These are phyloP conservation scores for Cybosia mesomella DNA, from an alignment of 2,888 invertebrate genomes.

Conservation along the genomic window DNA sequence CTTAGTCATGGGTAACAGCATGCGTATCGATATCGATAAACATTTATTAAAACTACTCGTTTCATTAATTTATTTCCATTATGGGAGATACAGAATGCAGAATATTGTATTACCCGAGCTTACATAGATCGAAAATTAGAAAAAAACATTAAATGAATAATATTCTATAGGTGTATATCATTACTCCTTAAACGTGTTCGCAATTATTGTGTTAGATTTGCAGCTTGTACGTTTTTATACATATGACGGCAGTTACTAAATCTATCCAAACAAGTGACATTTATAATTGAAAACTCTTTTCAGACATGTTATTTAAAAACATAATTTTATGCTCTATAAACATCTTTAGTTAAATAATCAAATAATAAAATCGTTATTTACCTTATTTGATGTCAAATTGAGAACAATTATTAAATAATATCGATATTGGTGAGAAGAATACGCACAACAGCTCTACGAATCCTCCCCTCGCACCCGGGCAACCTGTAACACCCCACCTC, in stretches of 20 bases:
- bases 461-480: slow-evolving; percentile 71
- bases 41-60: slow-evolving; percentile 15
- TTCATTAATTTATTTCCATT: neutral
- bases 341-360: neutral
- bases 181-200: neutral
- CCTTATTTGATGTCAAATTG: neutral
- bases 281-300: neutral
- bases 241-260: neutral
- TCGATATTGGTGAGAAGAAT: slow-evolving; percentile 51
- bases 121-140: neutral
- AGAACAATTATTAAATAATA: neutral
- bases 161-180: neutral
- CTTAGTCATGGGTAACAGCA: slow-evolving; percentile 59
- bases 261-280: neutral
- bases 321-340: neutral
- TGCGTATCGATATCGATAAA: slow-evolving; percentile 57
- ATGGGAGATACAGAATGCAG: neutral
- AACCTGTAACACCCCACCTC: slow-evolving; percentile 80
- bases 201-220: neutral
- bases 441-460: slow-evolving; percentile 59
- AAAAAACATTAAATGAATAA: neutral
- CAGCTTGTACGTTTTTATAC: neutral
- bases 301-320: neutral
- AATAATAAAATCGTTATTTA: neutral
- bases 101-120: neutral